Base-by-base conservation (phyloP, 2,797 vertebrate genomes). In the Phylloscopus collybita region DNA sequence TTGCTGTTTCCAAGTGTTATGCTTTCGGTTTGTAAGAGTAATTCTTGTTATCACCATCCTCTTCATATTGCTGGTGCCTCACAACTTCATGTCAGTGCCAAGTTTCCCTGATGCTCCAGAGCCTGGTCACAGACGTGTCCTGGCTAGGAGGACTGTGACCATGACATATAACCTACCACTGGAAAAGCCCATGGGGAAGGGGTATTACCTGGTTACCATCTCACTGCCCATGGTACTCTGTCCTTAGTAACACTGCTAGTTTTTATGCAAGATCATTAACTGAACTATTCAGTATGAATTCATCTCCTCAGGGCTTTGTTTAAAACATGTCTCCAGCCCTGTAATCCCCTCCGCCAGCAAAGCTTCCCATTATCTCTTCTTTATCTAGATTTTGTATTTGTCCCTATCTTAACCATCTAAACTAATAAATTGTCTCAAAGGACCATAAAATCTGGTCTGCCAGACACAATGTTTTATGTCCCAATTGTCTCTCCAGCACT, bases 271-370 rank as follows among this genome's bases (percentile, higher is more conserved):
- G 75, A 92, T 67, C 71, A 57, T 64, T 49, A 80, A 54, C 15
- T 85, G 84, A 76, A 62, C 71, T 87, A 60, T 61, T 92, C 82
- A 57, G 18, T 45, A 61, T 18, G 32, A 85, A 29, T 36, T 65
- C 30, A 74, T 70, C 45, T 62, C 80, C 78, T 86, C 50, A 47
- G 71, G 72, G 64, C 47, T 64, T 5, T 49, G 72, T 83, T 90
- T 86, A 87, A 95, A 93, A 76, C 81, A 21, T 3, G 50, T 74
- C 79, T 86, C 72, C 79, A 86, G 87, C 34, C 42, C 69, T 71
- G 49, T 80, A 90, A 96, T 88, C 40, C 42, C 42, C 29, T 25
- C 51, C 88, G 34, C 95, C 92, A 94, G 64, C 80, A 93, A 91
- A 94, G 65, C 19, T 82, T 86, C 80, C 53, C 27, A 14, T 50